Conservation (phyloP, 2,113 vertebrate genomes). For the Casuarius casuarius region DNA sequence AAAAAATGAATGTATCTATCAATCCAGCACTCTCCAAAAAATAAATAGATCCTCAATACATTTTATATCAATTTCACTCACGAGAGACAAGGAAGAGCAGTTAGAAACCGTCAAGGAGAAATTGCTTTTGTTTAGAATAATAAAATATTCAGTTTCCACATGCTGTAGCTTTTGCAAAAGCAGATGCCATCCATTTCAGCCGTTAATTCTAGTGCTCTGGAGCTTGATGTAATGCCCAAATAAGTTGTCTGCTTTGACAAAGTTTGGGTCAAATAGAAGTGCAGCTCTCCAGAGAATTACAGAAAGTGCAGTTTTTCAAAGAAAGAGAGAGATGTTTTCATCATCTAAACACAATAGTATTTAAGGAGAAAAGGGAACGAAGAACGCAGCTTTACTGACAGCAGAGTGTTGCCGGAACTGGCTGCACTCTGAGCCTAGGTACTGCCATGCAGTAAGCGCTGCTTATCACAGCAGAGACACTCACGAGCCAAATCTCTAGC, state of each 20-base stretch:
- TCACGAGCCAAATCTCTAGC: not conserved
- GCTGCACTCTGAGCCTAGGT: not conserved
- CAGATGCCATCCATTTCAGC: not conserved
- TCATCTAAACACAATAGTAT: not conserved
- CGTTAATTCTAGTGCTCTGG: constrained; percentile 14
- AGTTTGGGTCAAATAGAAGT: not conserved
- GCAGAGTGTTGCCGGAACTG: not conserved
- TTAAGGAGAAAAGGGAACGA: not conserved
- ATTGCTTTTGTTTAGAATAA: not conserved
- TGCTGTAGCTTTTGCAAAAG: not conserved
- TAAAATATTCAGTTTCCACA: not conserved
- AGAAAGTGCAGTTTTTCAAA: not conserved
- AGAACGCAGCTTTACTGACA: not conserved
- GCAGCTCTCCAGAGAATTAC: not conserved
- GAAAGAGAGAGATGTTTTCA: not conserved
- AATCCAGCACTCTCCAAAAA: not conserved
- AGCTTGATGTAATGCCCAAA: not conserved
- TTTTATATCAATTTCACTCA: not conserved
- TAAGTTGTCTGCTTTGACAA: not conserved
- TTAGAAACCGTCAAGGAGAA: not conserved
- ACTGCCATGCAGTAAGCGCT: not conserved
- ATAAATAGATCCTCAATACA: not conserved
- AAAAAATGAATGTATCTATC: not conserved
- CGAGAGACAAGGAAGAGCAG: not conserved
- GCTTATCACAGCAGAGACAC: not conserved